A percentile compares a stretch with the other conserved stretches of the same genome.
These are phyloP conservation scores for Acanthococcus lagerstroemiae DNA, from an alignment of 2,888 invertebrate genomes.

Conservation along the genomic window DNA sequence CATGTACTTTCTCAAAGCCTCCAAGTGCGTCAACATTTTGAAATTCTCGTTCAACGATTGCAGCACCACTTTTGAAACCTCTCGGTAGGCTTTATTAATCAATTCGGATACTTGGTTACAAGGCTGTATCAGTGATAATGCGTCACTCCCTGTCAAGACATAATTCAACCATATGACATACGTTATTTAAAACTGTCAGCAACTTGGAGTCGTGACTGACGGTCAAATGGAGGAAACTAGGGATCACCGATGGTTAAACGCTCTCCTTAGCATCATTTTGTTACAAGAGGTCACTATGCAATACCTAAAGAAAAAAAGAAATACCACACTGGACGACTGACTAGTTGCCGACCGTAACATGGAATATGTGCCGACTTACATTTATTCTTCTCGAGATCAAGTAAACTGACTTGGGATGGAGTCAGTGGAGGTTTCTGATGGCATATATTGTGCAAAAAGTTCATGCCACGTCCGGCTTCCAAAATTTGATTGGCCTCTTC, in stretches of 20 bases:
- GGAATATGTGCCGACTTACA: constrained; percentile 36
- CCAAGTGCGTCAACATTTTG: constrained; percentile 79
- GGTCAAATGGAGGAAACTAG: too few relatives aligned
- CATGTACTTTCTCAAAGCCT: constrained; percentile 80
- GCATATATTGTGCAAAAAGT: constrained; percentile 87
- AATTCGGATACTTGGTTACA: constrained; percentile 67
- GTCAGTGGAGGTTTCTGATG: constrained; percentile 63
- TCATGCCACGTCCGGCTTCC: constrained; percentile 89
- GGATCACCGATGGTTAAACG: too few relatives aligned
- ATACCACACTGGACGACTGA: background rate
- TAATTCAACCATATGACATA: too few relatives aligned
- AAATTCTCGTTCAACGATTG: constrained; percentile 78
- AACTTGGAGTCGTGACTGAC: too few relatives aligned
- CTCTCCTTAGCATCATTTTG: too few relatives aligned
- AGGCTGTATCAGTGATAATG: constrained; percentile 54
- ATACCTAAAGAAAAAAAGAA: background rate
- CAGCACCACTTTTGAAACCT: constrained; percentile 75
- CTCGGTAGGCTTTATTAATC: constrained; percentile 73
- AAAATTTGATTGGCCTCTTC: constrained; percentile 81
- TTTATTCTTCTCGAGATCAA: constrained; percentile 47
- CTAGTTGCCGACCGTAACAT: background rate
- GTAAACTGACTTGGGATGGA: constrained; percentile 49
- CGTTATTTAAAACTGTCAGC: too few relatives aligned
- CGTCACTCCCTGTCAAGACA: constrained; percentile 17
- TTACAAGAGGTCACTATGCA: too few relatives aligned